Conservation (phyloP, 2,113 vertebrate species). For the Antechinus flavipes region DNA sequence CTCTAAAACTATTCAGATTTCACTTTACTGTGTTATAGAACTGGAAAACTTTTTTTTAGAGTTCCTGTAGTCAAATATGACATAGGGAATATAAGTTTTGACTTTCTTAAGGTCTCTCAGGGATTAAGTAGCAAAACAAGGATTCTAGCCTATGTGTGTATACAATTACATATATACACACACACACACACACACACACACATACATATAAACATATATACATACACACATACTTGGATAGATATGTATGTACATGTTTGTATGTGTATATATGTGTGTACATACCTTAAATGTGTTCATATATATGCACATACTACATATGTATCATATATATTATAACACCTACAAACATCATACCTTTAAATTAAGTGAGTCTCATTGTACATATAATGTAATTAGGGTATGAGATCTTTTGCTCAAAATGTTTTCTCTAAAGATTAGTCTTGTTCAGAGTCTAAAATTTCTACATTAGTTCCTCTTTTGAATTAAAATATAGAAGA, state of each 20-base stretch:
- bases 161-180: background rate
- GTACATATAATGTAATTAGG: background rate
- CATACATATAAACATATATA: background rate
- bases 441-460: background rate
- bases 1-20: background rate
- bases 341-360: background rate
- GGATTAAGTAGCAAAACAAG: background rate
- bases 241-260: background rate
- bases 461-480: background rate
- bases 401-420: background rate
- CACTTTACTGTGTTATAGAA: background rate
- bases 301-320: background rate
- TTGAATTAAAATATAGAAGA: background rate
- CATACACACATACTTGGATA: background rate
- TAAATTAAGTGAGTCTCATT: background rate
- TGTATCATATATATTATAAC: background rate
- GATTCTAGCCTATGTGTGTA: background rate
- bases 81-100: background rate
- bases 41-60: background rate
- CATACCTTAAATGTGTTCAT: background rate
- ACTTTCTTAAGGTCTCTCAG: background rate
- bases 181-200: background rate
- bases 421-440: background rate
- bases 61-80: background rate
- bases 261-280: background rate